These are phyloP conservation scores for Palythoa grandiflora DNA, from an alignment of 92 coral and sea anemone species.

Conservation along the genomic window DNA sequence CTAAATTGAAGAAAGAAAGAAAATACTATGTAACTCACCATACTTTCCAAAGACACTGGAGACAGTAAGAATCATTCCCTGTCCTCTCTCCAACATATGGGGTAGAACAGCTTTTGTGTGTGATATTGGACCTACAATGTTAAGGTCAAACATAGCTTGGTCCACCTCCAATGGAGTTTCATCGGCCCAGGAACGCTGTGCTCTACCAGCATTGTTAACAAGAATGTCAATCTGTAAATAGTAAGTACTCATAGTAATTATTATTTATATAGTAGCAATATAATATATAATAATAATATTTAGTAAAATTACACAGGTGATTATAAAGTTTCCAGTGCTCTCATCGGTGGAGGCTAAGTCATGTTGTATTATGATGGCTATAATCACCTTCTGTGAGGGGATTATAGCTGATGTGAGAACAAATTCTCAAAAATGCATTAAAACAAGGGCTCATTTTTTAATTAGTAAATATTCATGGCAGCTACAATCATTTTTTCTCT, in stretches of 20 bases:
- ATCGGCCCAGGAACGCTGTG: conserved; percentile 74
- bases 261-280: too few relatives aligned
- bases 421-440: too few relatives aligned
- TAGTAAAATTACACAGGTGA: too few relatives aligned
- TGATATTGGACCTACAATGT: conserved; percentile 84
- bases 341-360: not conserved
- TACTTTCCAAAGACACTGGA: conserved; percentile 85
- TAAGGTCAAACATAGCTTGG: conserved; percentile 72
- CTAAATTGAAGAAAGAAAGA: not conserved
- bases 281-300: too few relatives aligned
- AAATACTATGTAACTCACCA: conserved; percentile 63
- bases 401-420: too few relatives aligned
- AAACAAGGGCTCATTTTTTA: too few relatives aligned
- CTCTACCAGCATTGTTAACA: conserved; percentile 88
- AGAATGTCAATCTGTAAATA: conserved; percentile 78
- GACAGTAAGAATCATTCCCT: conserved; percentile 83
- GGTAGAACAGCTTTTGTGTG: conserved; percentile 91
- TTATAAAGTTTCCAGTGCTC: too few relatives aligned
- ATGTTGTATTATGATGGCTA: too few relatives aligned
- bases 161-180: conserved; percentile 81
- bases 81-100: conserved; percentile 74
- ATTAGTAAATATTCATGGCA: too few relatives aligned
- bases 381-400: too few relatives aligned
- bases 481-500: too few relatives aligned
- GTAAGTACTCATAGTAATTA: too few relatives aligned